Conservation (phyloP, 2,113 vertebrate genomes). For the Lepus americanus region DNA sequence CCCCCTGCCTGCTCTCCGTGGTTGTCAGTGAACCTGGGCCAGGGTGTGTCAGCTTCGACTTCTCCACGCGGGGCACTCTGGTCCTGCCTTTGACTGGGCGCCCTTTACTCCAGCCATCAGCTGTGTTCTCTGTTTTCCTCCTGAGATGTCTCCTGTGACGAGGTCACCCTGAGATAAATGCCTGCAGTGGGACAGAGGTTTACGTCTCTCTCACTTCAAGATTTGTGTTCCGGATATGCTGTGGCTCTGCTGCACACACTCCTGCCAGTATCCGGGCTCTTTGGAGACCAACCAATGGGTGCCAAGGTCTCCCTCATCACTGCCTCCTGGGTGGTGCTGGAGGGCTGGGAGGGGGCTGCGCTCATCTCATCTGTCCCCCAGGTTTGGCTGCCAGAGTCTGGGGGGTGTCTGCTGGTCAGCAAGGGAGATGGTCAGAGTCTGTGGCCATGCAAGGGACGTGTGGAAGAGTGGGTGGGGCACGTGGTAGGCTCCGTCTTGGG, state of each 20-base stretch:
- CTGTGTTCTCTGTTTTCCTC: background rate
- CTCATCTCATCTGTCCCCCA: background rate
- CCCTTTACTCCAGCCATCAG: background rate
- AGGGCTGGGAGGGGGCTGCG: fast-evolving
- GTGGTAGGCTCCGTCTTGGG: background rate
- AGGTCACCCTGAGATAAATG: background rate
- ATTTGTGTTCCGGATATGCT: background rate
- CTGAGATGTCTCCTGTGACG: background rate
- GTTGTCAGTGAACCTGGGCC: no score
- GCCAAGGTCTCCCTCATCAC: background rate
- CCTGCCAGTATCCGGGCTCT: background rate
- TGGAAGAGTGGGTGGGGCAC: background rate
- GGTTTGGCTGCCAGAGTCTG: background rate
- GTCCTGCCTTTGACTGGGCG: background rate
- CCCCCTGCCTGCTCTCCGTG: no score
- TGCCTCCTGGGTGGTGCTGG: background rate
- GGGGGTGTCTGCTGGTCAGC: background rate
- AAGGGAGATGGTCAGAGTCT: no score
- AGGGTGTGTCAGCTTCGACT: fast-evolving
- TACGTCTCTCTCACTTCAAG: background rate
- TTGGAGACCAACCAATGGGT: background rate
- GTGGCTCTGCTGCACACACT: background rate
- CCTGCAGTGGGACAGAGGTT: background rate
- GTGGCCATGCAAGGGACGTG: no score
- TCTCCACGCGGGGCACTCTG: no score